Evolutionary conservation across 1,140 invertebrate genomes (phyloP).

Genomic region (Paraescarpia echinospica): DNA sequence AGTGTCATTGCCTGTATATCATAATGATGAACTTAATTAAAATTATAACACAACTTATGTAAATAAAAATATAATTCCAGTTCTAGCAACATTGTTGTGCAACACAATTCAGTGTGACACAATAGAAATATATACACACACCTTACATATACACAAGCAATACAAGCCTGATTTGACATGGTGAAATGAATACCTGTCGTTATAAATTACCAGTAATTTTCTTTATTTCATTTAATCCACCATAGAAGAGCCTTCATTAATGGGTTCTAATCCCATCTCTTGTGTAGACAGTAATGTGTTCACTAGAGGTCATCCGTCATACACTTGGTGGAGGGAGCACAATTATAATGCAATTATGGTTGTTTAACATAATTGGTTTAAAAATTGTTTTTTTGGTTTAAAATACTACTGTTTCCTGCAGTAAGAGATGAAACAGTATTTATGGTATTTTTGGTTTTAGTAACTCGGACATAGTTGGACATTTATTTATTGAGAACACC

Average conservation of each 20-base stretch:
- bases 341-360: too few relatives aligned
- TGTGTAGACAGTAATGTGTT: neutral
- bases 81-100: neutral
- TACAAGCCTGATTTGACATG: neutral
- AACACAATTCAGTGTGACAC: neutral
- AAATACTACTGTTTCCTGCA: too few relatives aligned
- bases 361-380: too few relatives aligned
- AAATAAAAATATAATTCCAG: neutral
- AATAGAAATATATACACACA: too few relatives aligned
- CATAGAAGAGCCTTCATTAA: neutral
- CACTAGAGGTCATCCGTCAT: neutral
- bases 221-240: neutral
- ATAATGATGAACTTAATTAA: neutral
- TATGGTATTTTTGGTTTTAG: too few relatives aligned
- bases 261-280: neutral
- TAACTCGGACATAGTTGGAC: too few relatives aligned
- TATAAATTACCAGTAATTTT: neutral
- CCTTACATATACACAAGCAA: neutral
- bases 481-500: neutral
- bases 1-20: too few relatives aligned
- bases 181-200: neutral
- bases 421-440: too few relatives aligned
- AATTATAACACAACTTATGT: neutral
- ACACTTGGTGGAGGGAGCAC: neutral
- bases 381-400: too few relatives aligned